Base-by-base conservation (phyloP, 2,113 vertebrate species). In the Parus major region DNA sequence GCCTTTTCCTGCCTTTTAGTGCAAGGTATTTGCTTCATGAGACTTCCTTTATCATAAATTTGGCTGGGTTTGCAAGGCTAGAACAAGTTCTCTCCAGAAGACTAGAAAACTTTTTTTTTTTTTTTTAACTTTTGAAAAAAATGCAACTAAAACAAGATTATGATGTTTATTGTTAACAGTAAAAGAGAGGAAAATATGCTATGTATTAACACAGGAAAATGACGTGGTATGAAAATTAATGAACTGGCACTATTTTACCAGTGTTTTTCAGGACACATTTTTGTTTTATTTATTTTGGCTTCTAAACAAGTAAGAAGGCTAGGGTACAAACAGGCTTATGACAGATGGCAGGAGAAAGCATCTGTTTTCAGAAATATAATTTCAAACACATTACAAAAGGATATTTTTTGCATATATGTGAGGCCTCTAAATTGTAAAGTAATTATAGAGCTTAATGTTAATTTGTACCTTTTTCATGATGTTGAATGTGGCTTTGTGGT, bases 241-340 rank as follows among this genome's bases (percentile, higher is more conserved):
- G 59, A 92, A 88, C 15, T 41, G 72, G 25, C n/a, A 59, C 76
- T 93, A 87, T 86, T 93, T 91, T 79, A 59, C 59, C 57, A 33
- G 15, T 52, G 66, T 4, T 82, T 96, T 96, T 92, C 79, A 84
- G 46, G 41, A 91, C 49, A 76, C 2, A 12, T 65, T 92, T 94
- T 90, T 93, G 27, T 36, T 97, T 93, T 94, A 95, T 97, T 98
- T 97, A 86, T 97, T 90, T 95, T 91, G 64, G 53, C 87, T 95
- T 90, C 68, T 81, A 94, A 50, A 41, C 64, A 96, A 83, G 83
- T 81, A 91, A 75, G 57, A 91, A 87, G 46, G 21, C 63, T 93
- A 7, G 12, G 53, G 31, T 86, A 92, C 79, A 95, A 84, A 81
- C 31, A 96, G 35, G 70, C 66, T 42, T 75, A 89, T 68, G 82